Conservation (phyloP, 2,888 invertebrate species). For the Vesta saturnalis region DNA sequence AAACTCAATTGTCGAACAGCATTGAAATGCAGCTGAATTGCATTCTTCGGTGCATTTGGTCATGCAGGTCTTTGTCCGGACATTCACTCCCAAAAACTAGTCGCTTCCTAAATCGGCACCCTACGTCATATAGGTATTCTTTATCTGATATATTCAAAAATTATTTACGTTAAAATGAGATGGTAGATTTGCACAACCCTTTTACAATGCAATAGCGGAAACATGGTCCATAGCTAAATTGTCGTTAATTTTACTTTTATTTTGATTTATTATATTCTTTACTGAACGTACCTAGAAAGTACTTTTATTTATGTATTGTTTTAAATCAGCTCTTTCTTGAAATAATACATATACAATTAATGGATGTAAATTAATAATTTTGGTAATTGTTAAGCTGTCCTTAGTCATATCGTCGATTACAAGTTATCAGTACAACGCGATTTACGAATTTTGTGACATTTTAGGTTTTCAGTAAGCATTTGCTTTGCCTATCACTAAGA, state of each 20-base stretch:
- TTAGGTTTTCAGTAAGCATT: too few species aligned
- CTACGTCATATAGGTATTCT: slow-evolving; percentile 36
- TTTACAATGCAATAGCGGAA: slow-evolving; percentile 31
- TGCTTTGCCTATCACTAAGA: too few species aligned
- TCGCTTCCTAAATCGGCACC: slow-evolving; percentile 36
- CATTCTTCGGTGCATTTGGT: slow-evolving; percentile 48
- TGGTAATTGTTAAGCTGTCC: too few species aligned
- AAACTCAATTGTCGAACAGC: slow-evolving; percentile 52
- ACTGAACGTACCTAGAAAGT: slow-evolving; percentile 1
- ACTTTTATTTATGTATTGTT: slow-evolving; percentile 23
- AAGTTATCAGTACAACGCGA: too few species aligned
- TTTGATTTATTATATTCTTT: neutral
- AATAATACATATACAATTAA: too few species aligned
- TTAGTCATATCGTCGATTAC: too few species aligned
- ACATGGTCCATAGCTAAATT: slow-evolving; percentile 36
- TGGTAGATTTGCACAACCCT: slow-evolving; percentile 22
- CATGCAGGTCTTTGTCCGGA: slow-evolving; percentile 59
- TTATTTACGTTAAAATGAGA: slow-evolving; percentile 16
- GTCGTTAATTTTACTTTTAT: slow-evolving; percentile 28
- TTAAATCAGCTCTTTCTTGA: too few species aligned
- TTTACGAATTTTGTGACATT: too few species aligned
- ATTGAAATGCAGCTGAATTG: slow-evolving; percentile 44
- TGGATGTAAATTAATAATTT: too few species aligned
- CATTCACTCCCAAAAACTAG: slow-evolving; percentile 58
- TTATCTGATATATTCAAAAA: slow-evolving; percentile 16